phyloP scores from a whole-genome alignment of 2,797 vertebrate species.

The Macropus fuliginosus region DNA sequence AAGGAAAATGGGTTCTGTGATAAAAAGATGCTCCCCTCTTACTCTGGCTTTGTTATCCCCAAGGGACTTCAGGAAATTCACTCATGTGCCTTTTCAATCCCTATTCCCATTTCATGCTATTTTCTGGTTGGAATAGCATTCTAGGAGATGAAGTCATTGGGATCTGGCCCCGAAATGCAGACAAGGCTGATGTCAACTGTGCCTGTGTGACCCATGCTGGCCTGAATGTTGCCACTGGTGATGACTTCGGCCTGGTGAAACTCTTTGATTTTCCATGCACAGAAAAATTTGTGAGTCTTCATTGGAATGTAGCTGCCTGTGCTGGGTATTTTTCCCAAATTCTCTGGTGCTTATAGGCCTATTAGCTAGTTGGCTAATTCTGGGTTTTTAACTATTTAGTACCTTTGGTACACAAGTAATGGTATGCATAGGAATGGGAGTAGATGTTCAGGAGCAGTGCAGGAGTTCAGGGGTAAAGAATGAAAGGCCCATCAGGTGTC shows the following conservation, averaged over 20 bases:
- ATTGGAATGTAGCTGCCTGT: background rate
- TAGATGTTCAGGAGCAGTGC: background rate
- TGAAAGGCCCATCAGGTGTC: background rate
- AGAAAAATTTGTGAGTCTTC: conserved; percentile 94
- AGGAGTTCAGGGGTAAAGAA: background rate
- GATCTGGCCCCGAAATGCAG: conserved; percentile 95
- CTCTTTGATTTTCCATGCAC: conserved; percentile 96
- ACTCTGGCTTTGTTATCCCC: background rate
- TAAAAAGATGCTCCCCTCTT: background rate
- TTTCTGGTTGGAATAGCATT: conserved; percentile 86
- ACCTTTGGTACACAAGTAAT: background rate
- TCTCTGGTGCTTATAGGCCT: too few species aligned
- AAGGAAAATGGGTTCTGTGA: background rate
- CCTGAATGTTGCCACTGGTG: conserved; percentile 93
- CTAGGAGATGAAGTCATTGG: conserved; percentile 96
- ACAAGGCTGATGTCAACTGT: conserved; percentile 95
- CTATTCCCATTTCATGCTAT: background rate
- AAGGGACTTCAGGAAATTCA: background rate
- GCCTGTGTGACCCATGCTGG: conserved; percentile 94
- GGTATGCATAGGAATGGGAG: background rate
- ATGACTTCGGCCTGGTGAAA: conserved; percentile 97
- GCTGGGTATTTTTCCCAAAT: background rate
- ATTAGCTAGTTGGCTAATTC: background rate
- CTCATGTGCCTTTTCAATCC: background rate
- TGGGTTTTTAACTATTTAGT: background rate